These are phyloP conservation scores for Mixornis gularis DNA, from an alignment of 2,113 vertebrate species.

Conservation along the genomic window DNA sequence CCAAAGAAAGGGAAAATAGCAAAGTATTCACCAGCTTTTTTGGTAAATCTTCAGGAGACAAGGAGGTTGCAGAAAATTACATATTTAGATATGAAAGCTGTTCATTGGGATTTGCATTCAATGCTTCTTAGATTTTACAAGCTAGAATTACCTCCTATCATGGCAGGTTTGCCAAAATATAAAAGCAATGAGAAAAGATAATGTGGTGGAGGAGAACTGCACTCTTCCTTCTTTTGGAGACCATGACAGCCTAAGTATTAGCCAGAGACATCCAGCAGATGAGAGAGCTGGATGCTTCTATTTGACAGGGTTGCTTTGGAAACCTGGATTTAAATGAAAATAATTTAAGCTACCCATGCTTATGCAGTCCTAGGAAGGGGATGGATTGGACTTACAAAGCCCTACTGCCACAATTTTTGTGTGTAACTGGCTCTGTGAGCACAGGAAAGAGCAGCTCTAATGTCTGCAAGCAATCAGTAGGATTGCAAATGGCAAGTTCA, in stretches of 20 bases:
- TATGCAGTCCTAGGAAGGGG: not conserved
- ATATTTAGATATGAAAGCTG: not conserved
- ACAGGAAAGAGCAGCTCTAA: not conserved
- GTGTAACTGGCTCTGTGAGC: not conserved
- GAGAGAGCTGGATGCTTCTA: not conserved
- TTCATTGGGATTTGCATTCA: not conserved
- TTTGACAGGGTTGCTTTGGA: constrained; percentile 16
- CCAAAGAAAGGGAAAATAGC: not conserved
- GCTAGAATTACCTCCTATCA: not conserved
- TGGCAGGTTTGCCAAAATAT: not conserved
- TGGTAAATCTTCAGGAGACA: not conserved
- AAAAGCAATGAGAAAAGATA: not conserved
- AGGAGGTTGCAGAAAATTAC: not conserved
- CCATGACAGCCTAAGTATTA: constrained; percentile 8
- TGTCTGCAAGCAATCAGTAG: not conserved
- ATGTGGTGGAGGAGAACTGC: not conserved
- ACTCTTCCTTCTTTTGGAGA: not conserved
- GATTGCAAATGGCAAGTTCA: not conserved
- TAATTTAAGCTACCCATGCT: not conserved
- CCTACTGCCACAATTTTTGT: not conserved
- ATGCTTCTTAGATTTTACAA: not conserved
- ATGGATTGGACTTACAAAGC: not conserved
- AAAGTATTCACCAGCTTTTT: not conserved
- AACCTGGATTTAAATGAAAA: not conserved
- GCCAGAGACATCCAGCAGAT: not conserved